Conservation (phyloP, 2,797 vertebrate species). For the Chiropotes sagulatus region DNA sequence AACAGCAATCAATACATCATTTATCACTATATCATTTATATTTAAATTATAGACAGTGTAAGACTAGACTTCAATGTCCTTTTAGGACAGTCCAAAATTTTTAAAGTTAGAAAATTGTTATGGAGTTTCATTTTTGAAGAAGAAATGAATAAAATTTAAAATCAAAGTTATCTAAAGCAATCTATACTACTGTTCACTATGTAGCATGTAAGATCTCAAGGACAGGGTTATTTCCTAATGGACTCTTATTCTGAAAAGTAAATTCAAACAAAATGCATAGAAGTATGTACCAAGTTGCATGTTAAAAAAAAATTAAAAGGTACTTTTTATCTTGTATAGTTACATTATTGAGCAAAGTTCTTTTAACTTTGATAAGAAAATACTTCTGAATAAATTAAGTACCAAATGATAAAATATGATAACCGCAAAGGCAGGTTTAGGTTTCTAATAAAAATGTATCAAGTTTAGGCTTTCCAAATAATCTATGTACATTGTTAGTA, state of each 20-base stretch:
- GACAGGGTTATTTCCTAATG: background rate
- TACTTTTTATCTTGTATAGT: background rate
- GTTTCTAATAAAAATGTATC: background rate
- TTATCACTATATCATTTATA: background rate
- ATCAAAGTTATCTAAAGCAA: background rate
- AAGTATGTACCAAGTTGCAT: background rate
- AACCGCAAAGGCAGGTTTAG: background rate
- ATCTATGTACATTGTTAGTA: background rate
- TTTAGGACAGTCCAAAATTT: background rate
- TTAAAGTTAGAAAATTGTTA: background rate
- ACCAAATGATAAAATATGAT: background rate
- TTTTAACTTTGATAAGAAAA: background rate
- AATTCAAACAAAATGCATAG: background rate
- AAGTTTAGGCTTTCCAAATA: background rate
- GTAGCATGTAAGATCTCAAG: background rate
- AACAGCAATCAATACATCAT: background rate
- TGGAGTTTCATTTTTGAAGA: slow-evolving; percentile 17
- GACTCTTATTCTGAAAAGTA: background rate
- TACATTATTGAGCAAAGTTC: background rate
- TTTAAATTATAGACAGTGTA: background rate
- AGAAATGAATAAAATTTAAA: background rate
- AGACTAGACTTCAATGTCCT: background rate
- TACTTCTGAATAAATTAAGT: background rate
- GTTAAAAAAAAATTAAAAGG: background rate
- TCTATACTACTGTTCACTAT: background rate